Percentiles rank a stretch among this genome's conserved stretches.
These are phyloP conservation scores for Parnassius orleans DNA, from an alignment of 2,888 invertebrate species.

Conservation along the genomic window DNA sequence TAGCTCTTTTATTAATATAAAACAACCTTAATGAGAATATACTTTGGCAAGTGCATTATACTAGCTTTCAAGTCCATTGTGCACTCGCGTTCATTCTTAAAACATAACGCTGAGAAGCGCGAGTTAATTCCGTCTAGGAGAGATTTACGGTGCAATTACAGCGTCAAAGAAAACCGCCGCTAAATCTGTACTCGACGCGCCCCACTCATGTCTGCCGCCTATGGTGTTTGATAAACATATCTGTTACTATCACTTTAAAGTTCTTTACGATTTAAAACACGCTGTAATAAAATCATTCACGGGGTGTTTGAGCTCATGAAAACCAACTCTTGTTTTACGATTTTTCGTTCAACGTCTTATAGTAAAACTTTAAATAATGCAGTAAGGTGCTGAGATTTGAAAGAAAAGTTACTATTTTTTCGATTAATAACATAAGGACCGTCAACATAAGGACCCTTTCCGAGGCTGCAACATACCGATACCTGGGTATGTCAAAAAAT, in stretches of 20 bases:
- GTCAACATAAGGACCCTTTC: no score
- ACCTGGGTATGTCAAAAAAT: no score
- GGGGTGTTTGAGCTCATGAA: constrained; percentile 21
- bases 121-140: constrained; percentile 44
- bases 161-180: constrained; percentile 48
- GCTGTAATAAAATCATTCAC: constrained; percentile 17
- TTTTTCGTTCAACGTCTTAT: constrained; percentile 12
- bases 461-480: no score
- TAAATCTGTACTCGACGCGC: constrained; percentile 41
- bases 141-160: constrained; percentile 54
- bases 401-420: neutral
- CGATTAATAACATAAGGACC: no score
- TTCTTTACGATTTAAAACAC: constrained; percentile 8
- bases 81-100: constrained; percentile 34
- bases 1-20: no score
- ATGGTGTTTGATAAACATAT: constrained; percentile 20
- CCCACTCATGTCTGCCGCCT: constrained; percentile 4
- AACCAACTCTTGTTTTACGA: constrained; percentile 14
- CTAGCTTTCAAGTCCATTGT: constrained; percentile 9
- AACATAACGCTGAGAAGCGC: constrained; percentile 33
- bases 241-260: constrained; percentile 20
- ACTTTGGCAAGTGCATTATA: neutral
- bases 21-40: neutral
- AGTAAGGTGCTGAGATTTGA: constrained; percentile 1
- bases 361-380: constrained; percentile 15